Evolutionary conservation across 2,888 invertebrate genomes (phyloP).

Genomic region (Xiphydria camelus): DNA sequence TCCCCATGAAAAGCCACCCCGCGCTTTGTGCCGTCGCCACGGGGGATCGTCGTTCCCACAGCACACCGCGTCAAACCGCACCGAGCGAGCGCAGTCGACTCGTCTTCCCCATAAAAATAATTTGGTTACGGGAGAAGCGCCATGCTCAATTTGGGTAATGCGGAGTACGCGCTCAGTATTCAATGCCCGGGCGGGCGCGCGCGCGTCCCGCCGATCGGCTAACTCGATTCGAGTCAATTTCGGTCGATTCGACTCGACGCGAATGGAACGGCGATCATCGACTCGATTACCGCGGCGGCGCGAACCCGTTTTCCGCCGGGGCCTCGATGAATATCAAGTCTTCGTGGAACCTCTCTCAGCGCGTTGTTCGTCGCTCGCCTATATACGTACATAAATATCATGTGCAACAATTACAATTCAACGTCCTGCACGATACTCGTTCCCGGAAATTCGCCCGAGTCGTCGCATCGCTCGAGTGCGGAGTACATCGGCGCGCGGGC

Average conservation of each 20-base stretch:
- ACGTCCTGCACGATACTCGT: slow-evolving; percentile 1
- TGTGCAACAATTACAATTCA: slow-evolving; percentile 6
- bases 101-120: slow-evolving; percentile 21
- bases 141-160: slow-evolving; percentile 26
- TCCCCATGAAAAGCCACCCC: slow-evolving; percentile 1
- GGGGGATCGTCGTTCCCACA: slow-evolving; percentile 15
- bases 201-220: slow-evolving; percentile 21
- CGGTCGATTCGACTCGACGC: slow-evolving; percentile 24
- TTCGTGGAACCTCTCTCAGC: slow-evolving; percentile 1
- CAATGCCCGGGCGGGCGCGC: too few relatives aligned
- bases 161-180: slow-evolving; percentile 11
- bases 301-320: slow-evolving; percentile 1
- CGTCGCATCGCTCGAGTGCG: slow-evolving; percentile 1
- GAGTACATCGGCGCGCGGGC: too few relatives aligned
- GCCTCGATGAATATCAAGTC: background rate
- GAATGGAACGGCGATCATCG: slow-evolving; percentile 25
- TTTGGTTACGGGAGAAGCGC: slow-evolving; percentile 27
- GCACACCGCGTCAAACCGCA: slow-evolving; percentile 12
- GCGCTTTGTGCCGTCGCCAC: slow-evolving; percentile 1
- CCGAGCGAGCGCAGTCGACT: slow-evolving; percentile 5
- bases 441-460: too few relatives aligned
- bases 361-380: slow-evolving; percentile 6
- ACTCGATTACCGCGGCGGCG: slow-evolving; percentile 20
- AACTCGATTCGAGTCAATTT: slow-evolving; percentile 30
- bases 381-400: slow-evolving; percentile 6